Conservation (phyloP, 2,113 vertebrate species). For the Bettongia penicillata region DNA sequence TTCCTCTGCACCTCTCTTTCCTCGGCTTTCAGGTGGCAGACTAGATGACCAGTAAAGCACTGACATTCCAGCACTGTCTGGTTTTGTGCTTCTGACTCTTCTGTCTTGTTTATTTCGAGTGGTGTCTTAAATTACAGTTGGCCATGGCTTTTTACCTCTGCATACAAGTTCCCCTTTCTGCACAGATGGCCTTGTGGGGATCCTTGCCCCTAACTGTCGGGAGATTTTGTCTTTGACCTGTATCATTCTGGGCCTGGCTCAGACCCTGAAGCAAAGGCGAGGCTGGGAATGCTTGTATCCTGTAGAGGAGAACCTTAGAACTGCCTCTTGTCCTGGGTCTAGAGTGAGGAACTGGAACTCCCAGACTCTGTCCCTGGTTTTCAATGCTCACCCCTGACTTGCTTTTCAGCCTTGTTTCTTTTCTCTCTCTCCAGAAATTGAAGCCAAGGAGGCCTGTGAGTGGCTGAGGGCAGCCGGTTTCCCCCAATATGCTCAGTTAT, state of each 20-base stretch:
- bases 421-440: slow-evolving; percentile 87
- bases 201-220: not conserved
- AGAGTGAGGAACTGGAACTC: not conserved
- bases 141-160: not conserved
- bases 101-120: not conserved
- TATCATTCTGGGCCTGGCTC: not conserved
- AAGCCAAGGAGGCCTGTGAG: slow-evolving; percentile 93
- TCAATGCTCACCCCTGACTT: not conserved
- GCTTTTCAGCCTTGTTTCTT: slow-evolving; percentile 18
- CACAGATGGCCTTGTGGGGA: not conserved
- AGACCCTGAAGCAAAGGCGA: not conserved
- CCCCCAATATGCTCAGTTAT: slow-evolving; percentile 93
- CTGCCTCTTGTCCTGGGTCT: not conserved
- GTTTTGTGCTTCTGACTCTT: not conserved
- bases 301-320: not conserved
- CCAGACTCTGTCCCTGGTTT: not conserved
- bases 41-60: not conserved
- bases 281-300: not conserved
- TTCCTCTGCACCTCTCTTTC: too few species aligned
- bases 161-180: not conserved
- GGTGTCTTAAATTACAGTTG: not conserved
- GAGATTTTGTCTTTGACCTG: not conserved
- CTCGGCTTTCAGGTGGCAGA: not conserved
- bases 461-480: slow-evolving; percentile 94
- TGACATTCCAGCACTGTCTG: not conserved